A percentile compares a stretch with the other conserved stretches of the same genome.
Evolutionary conservation across 1,140 invertebrate genomes (phyloP).

Genomic region (Megathymus violae): DNA sequence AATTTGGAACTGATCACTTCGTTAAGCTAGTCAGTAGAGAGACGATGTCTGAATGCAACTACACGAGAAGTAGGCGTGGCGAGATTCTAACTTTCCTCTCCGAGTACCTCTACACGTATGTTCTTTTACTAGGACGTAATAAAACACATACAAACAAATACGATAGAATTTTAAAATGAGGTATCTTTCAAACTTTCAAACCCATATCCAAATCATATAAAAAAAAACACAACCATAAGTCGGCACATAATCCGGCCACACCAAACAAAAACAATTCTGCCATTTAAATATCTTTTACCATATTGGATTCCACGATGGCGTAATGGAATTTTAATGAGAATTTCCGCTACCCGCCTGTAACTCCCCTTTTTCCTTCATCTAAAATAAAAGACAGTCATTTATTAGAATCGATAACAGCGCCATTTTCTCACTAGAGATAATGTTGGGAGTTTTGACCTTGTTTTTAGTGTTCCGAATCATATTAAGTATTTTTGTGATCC

Average conservation of each 20-base stretch:
- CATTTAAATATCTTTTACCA: conserved; percentile 53
- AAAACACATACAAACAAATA: no score
- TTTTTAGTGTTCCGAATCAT: neutral
- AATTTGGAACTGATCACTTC: no score
- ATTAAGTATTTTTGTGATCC: neutral
- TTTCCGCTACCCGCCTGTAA: conserved; percentile 58
- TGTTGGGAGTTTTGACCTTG: conserved; percentile 46
- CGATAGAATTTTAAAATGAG: neutral
- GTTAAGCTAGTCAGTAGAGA: no score
- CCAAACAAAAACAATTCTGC: conserved; percentile 53
- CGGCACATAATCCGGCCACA: neutral
- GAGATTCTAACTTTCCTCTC: no score
- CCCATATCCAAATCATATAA: neutral
- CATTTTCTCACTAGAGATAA: conserved; percentile 49
- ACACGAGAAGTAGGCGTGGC: no score
- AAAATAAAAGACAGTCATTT: conserved; percentile 63
- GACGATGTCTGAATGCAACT: no score
- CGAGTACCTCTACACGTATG: no score
- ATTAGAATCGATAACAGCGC: conserved; percentile 62
- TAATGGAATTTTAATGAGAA: conserved; percentile 77
- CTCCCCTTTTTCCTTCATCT: conserved; percentile 53
- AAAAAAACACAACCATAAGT: neutral
- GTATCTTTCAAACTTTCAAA: neutral
- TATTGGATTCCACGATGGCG: conserved; percentile 49
- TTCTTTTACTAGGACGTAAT: no score